Evolutionary conservation across 2,888 invertebrate genomes (phyloP).

Genomic region (Perizoma flavofasciatum): DNA sequence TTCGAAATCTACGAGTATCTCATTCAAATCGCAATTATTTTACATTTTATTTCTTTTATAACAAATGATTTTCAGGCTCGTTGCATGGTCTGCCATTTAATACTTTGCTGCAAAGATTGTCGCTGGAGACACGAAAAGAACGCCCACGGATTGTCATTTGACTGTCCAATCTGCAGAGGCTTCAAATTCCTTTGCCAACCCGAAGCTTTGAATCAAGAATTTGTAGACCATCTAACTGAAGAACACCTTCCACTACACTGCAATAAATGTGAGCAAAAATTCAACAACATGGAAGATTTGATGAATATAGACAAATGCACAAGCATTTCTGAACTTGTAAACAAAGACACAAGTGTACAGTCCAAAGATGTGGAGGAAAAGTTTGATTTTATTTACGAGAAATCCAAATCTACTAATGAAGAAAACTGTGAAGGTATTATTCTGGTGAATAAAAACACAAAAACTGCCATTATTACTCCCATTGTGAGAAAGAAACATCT

Average conservation of each 20-base stretch:
- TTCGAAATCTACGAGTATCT: no score
- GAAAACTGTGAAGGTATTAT: slow-evolving; percentile 64
- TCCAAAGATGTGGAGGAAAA: slow-evolving; percentile 57
- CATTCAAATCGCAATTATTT: no score
- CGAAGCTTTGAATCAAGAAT: slow-evolving; percentile 55
- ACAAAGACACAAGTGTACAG: slow-evolving; percentile 41
- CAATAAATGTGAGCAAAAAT: slow-evolving; percentile 66
- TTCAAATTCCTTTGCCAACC: slow-evolving; percentile 63
- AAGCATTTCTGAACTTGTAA: slow-evolving; percentile 70
- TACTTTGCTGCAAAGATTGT: slow-evolving; percentile 74
- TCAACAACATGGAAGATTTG: slow-evolving; percentile 69
- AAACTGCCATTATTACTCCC: slow-evolving; percentile 74
- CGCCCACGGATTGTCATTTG: slow-evolving; percentile 65
- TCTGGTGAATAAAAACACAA: slow-evolving; percentile 60
- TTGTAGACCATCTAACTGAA: slow-evolving; percentile 60
- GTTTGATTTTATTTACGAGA: slow-evolving; percentile 70
- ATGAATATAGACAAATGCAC: slow-evolving; percentile 63
- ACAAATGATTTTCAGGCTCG: slow-evolving; percentile 54
- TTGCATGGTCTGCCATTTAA: slow-evolving; percentile 70
- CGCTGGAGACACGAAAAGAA: slow-evolving; percentile 69
- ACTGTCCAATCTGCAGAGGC: slow-evolving; percentile 74
- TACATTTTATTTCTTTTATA: no score
- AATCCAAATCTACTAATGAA: slow-evolving; percentile 48
- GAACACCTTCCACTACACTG: slow-evolving; percentile 72
- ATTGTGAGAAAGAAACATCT: slow-evolving; percentile 62